Percentiles rank a stretch among this genome's conserved stretches.
Evolutionary conservation across 2,113 vertebrate genomes (phyloP).

Genomic region (Numenius arquata): DNA sequence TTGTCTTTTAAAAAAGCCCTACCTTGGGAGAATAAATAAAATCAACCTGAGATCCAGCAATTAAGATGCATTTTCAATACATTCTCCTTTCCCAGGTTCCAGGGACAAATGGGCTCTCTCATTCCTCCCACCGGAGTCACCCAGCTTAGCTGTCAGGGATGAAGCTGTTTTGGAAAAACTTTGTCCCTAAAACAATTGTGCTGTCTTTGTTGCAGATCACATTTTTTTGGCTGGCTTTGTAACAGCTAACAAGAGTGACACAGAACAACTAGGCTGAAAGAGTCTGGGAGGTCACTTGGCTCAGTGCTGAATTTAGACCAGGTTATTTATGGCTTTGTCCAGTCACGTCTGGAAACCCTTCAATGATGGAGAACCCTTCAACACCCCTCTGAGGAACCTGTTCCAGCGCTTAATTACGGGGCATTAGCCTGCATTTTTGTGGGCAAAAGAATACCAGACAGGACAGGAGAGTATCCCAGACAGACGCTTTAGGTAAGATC

Average conservation of each 20-base stretch:
- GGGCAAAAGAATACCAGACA: background rate
- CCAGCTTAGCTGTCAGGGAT: background rate
- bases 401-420: background rate
- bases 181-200: background rate
- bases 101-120: background rate
- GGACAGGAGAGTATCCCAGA: background rate
- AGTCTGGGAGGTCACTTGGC: background rate
- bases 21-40: too few species aligned
- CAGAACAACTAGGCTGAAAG: background rate
- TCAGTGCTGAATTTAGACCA: background rate
- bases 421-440: background rate
- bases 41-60: background rate
- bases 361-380: background rate
- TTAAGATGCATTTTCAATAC: background rate
- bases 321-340: background rate
- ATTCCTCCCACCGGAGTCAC: background rate
- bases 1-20: background rate
- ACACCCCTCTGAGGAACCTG: background rate
- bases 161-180: background rate
- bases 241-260: background rate
- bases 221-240: background rate
- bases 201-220: background rate
- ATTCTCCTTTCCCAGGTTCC: background rate
- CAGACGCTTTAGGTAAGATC: background rate
- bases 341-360: background rate